Conservation (phyloP, 2,797 vertebrate species). For the Strix occidentalis region DNA sequence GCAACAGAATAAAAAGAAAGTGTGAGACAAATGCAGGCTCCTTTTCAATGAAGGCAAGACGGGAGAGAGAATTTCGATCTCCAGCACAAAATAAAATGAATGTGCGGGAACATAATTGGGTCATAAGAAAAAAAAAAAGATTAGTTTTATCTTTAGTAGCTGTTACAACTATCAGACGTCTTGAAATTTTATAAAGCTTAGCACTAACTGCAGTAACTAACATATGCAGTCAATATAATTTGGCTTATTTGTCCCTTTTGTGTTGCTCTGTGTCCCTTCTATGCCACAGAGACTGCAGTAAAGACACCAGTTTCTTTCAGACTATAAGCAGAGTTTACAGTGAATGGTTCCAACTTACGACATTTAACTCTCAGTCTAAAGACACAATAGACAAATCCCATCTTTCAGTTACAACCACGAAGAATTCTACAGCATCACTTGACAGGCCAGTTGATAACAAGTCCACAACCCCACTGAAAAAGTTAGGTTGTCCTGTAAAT, state of each 20-base stretch:
- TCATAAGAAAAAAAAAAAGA: background rate
- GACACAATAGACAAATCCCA: background rate
- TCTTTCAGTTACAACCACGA: background rate
- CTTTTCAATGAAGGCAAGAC: background rate
- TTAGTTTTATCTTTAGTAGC: background rate
- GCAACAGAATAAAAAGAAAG: background rate
- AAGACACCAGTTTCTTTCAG: background rate
- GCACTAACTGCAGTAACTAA: background rate
- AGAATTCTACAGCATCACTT: background rate
- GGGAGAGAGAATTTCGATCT: background rate
- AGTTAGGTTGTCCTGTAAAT: background rate
- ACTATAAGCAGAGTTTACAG: background rate
- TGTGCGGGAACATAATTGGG: background rate
- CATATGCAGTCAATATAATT: background rate
- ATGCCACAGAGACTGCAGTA: background rate
- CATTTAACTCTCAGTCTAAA: background rate
- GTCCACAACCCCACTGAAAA: background rate
- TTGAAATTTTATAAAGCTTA: background rate
- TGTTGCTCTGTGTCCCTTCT: background rate
- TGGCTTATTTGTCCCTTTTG: background rate
- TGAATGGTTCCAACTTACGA: background rate
- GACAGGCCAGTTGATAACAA: background rate
- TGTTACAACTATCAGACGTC: background rate
- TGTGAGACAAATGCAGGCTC: background rate
- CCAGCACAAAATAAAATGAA: background rate